Evolutionary conservation across 1,140 invertebrate genomes (phyloP).

Genomic region (Periplaneta americana): DNA sequence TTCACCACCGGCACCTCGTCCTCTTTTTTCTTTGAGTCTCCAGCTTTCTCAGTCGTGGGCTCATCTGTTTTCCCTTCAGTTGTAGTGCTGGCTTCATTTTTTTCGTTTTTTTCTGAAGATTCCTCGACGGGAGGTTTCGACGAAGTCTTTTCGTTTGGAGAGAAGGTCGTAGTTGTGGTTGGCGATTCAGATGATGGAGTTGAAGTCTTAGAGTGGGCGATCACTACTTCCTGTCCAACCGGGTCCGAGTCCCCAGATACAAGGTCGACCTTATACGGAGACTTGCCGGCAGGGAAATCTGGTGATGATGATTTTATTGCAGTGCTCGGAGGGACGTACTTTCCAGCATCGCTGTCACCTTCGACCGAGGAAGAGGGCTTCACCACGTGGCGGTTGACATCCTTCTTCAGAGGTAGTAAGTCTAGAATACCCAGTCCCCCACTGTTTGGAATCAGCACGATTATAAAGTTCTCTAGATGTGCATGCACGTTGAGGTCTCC

Average conservation of each 20-base stretch:
- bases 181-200: neutral
- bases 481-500: constrained; percentile 56
- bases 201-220: neutral
- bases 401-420: neutral
- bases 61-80: neutral
- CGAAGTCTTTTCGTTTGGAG: neutral
- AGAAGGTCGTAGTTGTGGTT: neutral
- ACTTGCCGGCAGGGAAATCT: neutral
- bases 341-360: too few species aligned
- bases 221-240: neutral
- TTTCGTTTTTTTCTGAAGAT: too few species aligned
- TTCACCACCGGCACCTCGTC: neutral
- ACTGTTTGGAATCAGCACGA: constrained; percentile 32
- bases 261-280: neutral
- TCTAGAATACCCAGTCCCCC: neutral
- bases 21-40: neutral
- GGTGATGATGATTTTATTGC: neutral
- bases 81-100: neutral
- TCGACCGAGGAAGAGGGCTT: neutral
- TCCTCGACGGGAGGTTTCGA: neutral
- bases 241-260: neutral
- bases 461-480: constrained; percentile 56
- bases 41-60: neutral
- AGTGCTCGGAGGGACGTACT: neutral
- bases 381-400: neutral